Evolutionary conservation across 2,888 invertebrate genomes (phyloP).

Genomic region (Parnassius orleans): DNA sequence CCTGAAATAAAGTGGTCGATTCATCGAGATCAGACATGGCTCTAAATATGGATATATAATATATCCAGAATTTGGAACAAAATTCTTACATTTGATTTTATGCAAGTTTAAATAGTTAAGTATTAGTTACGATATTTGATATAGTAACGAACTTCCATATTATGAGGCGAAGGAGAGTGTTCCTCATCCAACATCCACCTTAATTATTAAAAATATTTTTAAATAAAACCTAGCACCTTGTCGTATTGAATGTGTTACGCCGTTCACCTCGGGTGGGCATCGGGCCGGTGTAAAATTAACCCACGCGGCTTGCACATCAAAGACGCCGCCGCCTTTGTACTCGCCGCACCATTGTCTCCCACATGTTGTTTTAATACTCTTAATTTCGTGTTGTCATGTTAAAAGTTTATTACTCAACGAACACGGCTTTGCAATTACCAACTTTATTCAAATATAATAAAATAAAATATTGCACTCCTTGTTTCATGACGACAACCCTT

Average conservation of each 20-base stretch:
- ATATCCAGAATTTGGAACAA: too few species aligned
- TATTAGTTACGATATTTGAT: too few species aligned
- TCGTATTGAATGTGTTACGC: slow-evolving; percentile 2
- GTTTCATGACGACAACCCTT: slow-evolving; percentile 2
- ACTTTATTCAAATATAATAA: slow-evolving; percentile 32
- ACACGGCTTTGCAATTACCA: slow-evolving; percentile 31
- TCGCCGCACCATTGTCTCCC: slow-evolving; percentile 69
- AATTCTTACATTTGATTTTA: too few species aligned
- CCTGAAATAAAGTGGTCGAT: too few species aligned
- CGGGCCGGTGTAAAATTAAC: slow-evolving; percentile 64
- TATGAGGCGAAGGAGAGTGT: too few species aligned
- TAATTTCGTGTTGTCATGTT: slow-evolving; percentile 76
- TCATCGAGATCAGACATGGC: too few species aligned
- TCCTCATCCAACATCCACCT: too few species aligned
- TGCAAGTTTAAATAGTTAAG: too few species aligned
- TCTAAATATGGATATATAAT: too few species aligned
- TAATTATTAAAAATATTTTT: too few species aligned
- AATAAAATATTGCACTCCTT: neutral
- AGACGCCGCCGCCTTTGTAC: slow-evolving; percentile 64
- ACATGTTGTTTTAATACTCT: slow-evolving; percentile 70
- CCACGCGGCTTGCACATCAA: slow-evolving; percentile 55
- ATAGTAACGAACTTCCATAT: too few species aligned
- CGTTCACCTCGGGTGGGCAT: slow-evolving; percentile 34
- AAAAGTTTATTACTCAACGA: slow-evolving; percentile 63
- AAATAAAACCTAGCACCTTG: slow-evolving; percentile 10